Percentiles rank a stretch among this genome's conserved stretches.
Conservation (phyloP, 2,113 vertebrate species). For the Myrmecophaga tridactyla region DNA sequence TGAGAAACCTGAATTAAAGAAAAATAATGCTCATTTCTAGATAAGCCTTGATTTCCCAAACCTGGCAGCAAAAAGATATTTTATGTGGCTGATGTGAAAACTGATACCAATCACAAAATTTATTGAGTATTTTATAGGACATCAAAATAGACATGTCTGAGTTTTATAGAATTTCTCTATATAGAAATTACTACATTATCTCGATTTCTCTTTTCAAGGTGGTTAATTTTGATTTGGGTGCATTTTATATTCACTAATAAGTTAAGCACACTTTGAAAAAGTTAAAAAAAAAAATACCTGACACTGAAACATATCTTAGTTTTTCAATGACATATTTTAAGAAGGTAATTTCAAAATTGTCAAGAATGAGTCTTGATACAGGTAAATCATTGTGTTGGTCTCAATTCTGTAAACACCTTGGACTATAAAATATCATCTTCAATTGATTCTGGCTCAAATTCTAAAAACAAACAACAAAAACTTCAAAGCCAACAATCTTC, state of each 20-base stretch:
- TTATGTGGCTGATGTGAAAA: neutral
- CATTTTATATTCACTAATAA: neutral
- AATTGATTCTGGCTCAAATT: neutral
- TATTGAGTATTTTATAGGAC: neutral
- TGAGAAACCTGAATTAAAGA: neutral
- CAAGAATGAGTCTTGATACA: neutral
- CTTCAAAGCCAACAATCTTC: neutral
- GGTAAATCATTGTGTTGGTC: neutral
- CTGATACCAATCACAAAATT: neutral
- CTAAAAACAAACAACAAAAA: neutral
- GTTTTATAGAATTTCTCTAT: neutral
- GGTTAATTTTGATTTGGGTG: neutral
- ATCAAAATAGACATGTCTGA: neutral
- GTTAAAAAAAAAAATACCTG: neutral
- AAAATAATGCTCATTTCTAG: neutral
- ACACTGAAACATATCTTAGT: neutral
- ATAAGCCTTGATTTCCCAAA: neutral
- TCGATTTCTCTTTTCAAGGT: neutral
- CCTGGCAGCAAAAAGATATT: neutral
- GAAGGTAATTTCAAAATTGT: neutral
- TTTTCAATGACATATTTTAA: neutral
- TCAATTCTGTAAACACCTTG: neutral
- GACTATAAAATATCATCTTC: neutral
- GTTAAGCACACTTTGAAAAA: neutral
- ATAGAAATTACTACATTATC: neutral